Evolutionary conservation across 2,797 vertebrate genomes (phyloP).

Genomic region (Crax fasciolata): DNA sequence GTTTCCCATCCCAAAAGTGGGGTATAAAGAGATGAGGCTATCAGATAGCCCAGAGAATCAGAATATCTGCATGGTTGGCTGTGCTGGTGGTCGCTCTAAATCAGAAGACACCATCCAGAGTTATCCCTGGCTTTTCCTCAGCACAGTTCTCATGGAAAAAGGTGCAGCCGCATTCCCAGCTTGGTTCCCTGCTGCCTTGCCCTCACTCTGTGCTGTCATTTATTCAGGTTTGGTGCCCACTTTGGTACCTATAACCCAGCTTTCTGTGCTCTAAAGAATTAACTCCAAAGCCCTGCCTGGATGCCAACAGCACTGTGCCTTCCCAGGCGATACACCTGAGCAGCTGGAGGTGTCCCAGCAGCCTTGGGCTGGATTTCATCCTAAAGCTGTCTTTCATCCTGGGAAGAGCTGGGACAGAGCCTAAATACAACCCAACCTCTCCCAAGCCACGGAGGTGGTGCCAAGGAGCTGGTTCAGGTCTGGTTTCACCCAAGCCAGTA

Average conservation of each 20-base stretch:
- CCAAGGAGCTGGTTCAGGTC: neutral
- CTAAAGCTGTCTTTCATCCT: accelerated
- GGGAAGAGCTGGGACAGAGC: neutral
- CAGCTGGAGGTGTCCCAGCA: neutral
- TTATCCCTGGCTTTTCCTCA: neutral
- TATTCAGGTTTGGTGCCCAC: neutral
- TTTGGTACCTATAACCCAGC: neutral
- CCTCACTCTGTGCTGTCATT: neutral
- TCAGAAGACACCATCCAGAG: neutral
- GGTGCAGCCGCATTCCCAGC: neutral
- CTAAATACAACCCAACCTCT: neutral
- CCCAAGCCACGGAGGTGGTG: neutral
- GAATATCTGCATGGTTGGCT: neutral
- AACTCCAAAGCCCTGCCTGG: neutral
- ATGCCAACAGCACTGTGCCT: neutral
- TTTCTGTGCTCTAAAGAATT: neutral
- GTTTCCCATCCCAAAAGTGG: neutral
- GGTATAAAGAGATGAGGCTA: neutral
- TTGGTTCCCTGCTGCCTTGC: neutral
- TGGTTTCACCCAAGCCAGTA: neutral
- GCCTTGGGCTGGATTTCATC: neutral
- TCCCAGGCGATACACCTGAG: accelerated
- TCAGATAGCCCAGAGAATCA: neutral
- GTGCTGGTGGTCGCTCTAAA: neutral
- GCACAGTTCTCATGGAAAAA: neutral